Evolutionary conservation across 2,797 vertebrate genomes (phyloP).

Genomic region (Mormyrops boulengeri): DNA sequence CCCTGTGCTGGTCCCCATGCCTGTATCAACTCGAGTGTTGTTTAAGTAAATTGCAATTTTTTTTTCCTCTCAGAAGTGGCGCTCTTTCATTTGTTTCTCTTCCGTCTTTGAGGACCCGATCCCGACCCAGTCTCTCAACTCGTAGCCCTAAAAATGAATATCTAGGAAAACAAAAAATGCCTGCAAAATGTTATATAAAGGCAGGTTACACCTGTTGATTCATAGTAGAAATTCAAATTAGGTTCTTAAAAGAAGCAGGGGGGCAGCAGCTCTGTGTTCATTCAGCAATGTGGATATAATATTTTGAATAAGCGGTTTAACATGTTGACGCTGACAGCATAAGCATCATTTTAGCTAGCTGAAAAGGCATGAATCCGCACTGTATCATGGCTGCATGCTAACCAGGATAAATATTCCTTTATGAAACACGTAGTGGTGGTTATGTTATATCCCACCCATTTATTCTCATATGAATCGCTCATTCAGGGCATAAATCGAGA

Average conservation of each 20-base stretch:
- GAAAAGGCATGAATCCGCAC: background rate
- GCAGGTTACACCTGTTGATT: background rate
- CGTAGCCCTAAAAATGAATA: background rate
- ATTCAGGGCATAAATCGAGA: background rate
- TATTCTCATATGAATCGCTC: slow-evolving; percentile 14
- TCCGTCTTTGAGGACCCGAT: background rate
- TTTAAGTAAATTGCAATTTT: background rate
- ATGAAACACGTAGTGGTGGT: background rate
- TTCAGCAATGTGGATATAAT: background rate
- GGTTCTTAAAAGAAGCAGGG: background rate
- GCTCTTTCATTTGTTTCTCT: background rate
- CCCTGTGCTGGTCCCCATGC: background rate
- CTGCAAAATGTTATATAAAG: background rate
- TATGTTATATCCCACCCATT: slow-evolving; percentile 7
- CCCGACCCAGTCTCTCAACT: background rate
- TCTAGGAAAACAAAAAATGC: background rate
- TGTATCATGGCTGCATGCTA: background rate
- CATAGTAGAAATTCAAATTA: background rate
- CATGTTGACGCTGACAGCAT: slow-evolving; percentile 17
- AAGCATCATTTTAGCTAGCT: background rate
- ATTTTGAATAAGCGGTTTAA: background rate
- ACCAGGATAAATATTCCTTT: background rate
- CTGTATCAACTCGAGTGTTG: background rate
- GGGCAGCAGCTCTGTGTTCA: background rate
- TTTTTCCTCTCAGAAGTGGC: background rate